Conservation (phyloP, 2,797 vertebrate genomes). For the Coracias cyanogaster region DNA sequence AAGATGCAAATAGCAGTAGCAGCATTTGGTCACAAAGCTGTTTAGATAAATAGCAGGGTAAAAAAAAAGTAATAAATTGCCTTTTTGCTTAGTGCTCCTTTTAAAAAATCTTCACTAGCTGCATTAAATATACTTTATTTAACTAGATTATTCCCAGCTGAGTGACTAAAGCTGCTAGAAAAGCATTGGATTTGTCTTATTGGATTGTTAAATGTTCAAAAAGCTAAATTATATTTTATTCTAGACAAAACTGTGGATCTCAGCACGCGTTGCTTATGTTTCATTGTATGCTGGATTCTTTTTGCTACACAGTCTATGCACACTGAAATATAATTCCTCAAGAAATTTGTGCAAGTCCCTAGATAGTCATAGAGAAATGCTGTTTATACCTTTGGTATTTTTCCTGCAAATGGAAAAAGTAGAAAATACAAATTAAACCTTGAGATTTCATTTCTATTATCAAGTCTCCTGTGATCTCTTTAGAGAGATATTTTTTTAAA, state of each 20-base stretch:
- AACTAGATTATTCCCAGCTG: neutral
- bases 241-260: neutral
- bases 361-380: neutral
- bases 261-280: neutral
- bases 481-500: neutral
- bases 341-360: neutral
- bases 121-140: neutral
- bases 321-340: neutral
- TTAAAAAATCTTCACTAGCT: neutral
- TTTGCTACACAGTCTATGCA: neutral
- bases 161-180: neutral
- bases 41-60: neutral
- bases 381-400: neutral
- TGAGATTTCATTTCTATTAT: neutral
- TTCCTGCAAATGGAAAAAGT: neutral
- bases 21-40: neutral
- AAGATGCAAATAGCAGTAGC: neutral
- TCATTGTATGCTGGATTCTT: neutral
- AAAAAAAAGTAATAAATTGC: neutral
- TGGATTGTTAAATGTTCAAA: neutral
- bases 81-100: neutral
- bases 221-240: neutral
- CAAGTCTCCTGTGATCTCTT: neutral
- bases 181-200: neutral
- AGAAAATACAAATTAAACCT: neutral